Conservation (phyloP, 2,797 vertebrate genomes). For the Heterohyrax brucei region DNA sequence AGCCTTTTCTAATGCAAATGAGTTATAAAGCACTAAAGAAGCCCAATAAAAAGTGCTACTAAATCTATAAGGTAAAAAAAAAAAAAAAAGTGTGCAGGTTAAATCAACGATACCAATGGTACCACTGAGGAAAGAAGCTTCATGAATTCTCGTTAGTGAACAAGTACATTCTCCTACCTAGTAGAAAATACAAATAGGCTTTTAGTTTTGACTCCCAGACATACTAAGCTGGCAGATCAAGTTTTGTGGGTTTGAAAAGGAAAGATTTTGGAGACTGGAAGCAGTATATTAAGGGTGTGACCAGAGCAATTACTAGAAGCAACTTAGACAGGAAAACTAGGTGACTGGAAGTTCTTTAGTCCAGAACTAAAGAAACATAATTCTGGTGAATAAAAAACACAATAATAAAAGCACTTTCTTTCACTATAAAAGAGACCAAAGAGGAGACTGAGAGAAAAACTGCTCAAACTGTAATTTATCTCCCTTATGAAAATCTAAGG, state of each 20-base stretch:
- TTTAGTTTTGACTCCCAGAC: constrained; percentile 43
- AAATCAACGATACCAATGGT: background rate
- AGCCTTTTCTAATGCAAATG: constrained; percentile 22
- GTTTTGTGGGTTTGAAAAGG: constrained; percentile 3
- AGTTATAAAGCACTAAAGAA: constrained; percentile 46
- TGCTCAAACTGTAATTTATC: background rate
- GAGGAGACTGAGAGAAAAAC: constrained; percentile 12
- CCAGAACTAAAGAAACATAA: constrained; percentile 34
- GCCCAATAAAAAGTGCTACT: background rate
- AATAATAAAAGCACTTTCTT: background rate
- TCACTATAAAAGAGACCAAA: background rate
- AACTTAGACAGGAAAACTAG: constrained; percentile 30
- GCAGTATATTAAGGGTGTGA: background rate
- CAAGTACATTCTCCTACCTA: background rate
- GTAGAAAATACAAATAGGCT: background rate
- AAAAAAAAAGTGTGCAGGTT: background rate
- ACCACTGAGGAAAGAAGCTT: background rate
- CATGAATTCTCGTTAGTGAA: background rate
- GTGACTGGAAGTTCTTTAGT: background rate
- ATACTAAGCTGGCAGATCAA: constrained; percentile 13
- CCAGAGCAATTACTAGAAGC: constrained; percentile 12
- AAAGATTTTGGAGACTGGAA: background rate
- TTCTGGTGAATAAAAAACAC: constrained; percentile 8
- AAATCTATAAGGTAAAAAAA: constrained; percentile 50
- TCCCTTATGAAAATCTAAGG: background rate